Evolutionary conservation across 2,113 vertebrate species (phyloP).

Genomic region (Cebidichthys violaceus): DNA sequence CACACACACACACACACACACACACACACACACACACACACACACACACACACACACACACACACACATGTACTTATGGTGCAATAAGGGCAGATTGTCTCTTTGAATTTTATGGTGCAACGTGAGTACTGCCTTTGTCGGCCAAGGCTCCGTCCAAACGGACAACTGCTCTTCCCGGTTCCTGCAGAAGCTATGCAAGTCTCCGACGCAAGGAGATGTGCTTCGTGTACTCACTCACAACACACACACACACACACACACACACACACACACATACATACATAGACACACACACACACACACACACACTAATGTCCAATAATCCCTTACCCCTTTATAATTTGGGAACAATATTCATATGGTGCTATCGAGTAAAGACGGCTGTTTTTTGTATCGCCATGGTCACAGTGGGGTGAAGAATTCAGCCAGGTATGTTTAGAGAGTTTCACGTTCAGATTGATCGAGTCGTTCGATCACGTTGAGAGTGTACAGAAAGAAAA

Average conservation of each 20-base stretch:
- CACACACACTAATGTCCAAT: slow-evolving; percentile 51
- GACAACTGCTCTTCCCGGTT: slow-evolving; percentile 78
- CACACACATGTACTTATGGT: slow-evolving; percentile 73
- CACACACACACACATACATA: slow-evolving; percentile 29
- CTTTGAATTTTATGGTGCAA: slow-evolving; percentile 76
- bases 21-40: slow-evolving; percentile 30
- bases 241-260: slow-evolving; percentile 22
- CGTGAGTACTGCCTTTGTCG: slow-evolving; percentile 75
- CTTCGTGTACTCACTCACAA: slow-evolving; percentile 63
- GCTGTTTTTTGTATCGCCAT: slow-evolving; percentile 63
- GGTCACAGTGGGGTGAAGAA: slow-evolving; percentile 45
- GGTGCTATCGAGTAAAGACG: slow-evolving; percentile 75
- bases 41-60: slow-evolving; percentile 61
- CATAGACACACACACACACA: slow-evolving; percentile 40
- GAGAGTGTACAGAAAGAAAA: slow-evolving; percentile 44
- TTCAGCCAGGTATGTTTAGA: slow-evolving; percentile 61
- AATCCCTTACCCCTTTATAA: slow-evolving; percentile 71
- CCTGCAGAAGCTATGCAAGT: slow-evolving; percentile 82
- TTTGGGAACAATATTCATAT: slow-evolving; percentile 82
- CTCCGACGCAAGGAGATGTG: slow-evolving; percentile 73
- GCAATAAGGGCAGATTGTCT: slow-evolving; percentile 79
- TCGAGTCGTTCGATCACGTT: slow-evolving; percentile 10
- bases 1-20: too few species aligned
- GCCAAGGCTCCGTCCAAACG: slow-evolving; percentile 73
- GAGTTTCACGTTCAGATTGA: slow-evolving; percentile 37